Evolutionary conservation across 2,113 vertebrate genomes (phyloP).

Genomic region (Lutjanus erythropterus): DNA sequence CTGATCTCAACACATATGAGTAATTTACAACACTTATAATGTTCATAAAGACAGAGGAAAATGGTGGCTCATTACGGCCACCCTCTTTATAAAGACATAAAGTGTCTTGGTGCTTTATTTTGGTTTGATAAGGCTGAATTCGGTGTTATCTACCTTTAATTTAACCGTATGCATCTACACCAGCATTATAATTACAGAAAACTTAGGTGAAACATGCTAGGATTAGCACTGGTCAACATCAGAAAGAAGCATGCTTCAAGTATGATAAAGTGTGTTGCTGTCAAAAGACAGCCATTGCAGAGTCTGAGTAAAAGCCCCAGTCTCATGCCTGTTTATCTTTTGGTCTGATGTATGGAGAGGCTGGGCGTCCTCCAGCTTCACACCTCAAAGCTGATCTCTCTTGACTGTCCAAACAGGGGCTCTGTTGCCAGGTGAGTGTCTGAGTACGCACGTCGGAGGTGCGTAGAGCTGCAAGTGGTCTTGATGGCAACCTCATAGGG

Average conservation of each 20-base stretch:
- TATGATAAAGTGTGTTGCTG: constrained; percentile 18
- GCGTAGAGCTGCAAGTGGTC: constrained; percentile 86
- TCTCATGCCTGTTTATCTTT: background rate
- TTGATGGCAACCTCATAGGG: constrained; percentile 88
- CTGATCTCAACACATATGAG: background rate
- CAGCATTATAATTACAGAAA: constrained; percentile 18
- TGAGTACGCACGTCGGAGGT: constrained; percentile 86
- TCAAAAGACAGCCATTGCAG: background rate
- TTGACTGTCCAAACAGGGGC: constrained; percentile 83
- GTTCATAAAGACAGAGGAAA: background rate
- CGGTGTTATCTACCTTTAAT: background rate
- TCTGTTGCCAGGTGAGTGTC: constrained; percentile 85
- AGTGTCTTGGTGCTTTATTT: constrained; percentile 23
- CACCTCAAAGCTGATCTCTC: constrained; percentile 88
- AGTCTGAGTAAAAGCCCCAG: background rate
- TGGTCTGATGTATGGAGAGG: background rate
- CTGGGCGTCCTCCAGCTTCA: constrained; percentile 58
- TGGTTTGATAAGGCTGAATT: constrained; percentile 6
- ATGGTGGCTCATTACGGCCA: background rate
- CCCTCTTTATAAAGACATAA: constrained; percentile 2
- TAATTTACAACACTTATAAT: too few species aligned
- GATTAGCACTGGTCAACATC: constrained; percentile 12
- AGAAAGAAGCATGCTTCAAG: constrained; percentile 59
- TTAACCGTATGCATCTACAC: background rate
- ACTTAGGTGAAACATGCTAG: constrained; percentile 55